Evolutionary conservation across 2,797 vertebrate species (phyloP).

Genomic region (Paramormyrops hopkinsi): DNA sequence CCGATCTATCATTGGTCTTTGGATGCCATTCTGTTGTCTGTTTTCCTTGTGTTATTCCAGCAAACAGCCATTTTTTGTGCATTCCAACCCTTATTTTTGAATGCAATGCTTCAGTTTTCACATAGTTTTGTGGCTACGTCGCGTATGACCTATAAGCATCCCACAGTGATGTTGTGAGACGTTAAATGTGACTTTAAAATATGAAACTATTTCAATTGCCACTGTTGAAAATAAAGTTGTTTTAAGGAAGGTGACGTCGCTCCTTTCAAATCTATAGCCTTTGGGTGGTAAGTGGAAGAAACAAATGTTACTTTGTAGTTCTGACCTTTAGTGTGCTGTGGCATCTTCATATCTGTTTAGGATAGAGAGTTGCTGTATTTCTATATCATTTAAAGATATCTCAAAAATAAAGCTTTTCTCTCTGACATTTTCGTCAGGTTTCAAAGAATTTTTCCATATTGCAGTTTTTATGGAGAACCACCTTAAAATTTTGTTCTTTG

Average conservation of each 20-base stretch:
- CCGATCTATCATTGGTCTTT: background rate
- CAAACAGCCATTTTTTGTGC: background rate
- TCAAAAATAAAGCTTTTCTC: background rate
- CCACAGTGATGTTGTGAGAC: constrained; percentile 12
- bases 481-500: background rate
- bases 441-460: background rate
- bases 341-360: background rate
- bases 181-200: constrained; percentile 8
- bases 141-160: background rate
- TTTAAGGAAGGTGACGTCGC: background rate
- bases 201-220: constrained; percentile 10
- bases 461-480: background rate
- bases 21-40: background rate
- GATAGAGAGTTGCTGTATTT: background rate
- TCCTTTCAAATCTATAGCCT: background rate
- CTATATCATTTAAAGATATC: background rate
- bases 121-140: background rate
- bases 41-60: constrained; percentile 1
- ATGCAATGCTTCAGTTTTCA: background rate
- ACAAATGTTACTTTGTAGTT: background rate
- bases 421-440: background rate
- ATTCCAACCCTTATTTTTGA: background rate
- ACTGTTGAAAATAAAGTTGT: constrained; percentile 26
- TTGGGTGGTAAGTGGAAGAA: background rate
- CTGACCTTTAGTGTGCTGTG: background rate